Evolutionary conservation across 2,888 invertebrate species (phyloP).

Genomic region (Protula sp.): DNA sequence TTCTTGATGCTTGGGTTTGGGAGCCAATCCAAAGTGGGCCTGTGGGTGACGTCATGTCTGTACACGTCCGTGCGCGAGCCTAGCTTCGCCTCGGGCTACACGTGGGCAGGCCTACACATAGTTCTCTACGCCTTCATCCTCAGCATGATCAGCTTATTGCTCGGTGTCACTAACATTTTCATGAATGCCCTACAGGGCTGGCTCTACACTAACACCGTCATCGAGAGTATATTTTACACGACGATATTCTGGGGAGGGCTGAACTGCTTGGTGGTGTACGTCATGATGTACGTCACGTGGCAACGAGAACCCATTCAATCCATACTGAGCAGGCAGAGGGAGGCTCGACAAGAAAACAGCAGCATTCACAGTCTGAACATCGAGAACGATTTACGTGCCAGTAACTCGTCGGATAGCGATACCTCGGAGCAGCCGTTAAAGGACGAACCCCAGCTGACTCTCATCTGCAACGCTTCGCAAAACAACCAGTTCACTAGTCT

Average conservation of each 20-base stretch:
- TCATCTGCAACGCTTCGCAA: too few relatives aligned
- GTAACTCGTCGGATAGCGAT: too few relatives aligned
- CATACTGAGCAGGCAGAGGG: too few relatives aligned
- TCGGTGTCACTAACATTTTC: background rate
- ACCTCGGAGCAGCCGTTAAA: too few relatives aligned
- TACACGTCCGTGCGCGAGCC: background rate
- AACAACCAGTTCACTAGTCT: too few relatives aligned
- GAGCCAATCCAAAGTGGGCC: background rate
- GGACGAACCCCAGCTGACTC: too few relatives aligned
- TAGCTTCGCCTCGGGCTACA: background rate
- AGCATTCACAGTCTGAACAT: too few relatives aligned
- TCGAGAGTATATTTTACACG: background rate
- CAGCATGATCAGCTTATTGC: background rate
- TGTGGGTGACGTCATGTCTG: background rate
- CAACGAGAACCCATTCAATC: background rate
- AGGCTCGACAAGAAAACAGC: too few relatives aligned
- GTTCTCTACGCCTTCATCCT: background rate
- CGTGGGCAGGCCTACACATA: background rate
- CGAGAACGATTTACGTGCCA: too few relatives aligned
- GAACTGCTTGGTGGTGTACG: background rate
- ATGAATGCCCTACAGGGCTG: background rate
- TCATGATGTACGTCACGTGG: background rate
- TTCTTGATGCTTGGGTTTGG: background rate
- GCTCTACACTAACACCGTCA: background rate
- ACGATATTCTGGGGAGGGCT: background rate